Percentiles rank a stretch among this genome's conserved stretches.
phyloP scores from a whole-genome alignment of 2,113 vertebrate genomes.

The Corythornis cristatus region DNA sequence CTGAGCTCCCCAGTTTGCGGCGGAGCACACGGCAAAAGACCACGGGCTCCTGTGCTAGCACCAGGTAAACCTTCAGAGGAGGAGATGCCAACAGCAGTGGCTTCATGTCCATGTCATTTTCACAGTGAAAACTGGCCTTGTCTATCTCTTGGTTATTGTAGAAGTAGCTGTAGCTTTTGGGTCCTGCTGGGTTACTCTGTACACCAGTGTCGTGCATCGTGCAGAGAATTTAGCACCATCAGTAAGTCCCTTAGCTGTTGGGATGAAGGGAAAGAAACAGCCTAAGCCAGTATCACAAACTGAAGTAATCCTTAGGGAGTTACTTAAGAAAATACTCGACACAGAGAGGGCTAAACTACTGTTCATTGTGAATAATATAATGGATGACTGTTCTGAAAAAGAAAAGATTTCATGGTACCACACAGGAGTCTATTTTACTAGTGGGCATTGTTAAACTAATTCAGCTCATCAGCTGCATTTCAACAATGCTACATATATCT shows the following conservation, averaged over 20 bases:
- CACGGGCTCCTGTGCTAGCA: constrained; percentile 99
- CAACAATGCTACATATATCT: background rate
- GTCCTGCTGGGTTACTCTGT: background rate
- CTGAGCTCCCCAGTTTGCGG: constrained; percentile 99
- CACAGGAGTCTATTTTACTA: background rate
- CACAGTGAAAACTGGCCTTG: background rate
- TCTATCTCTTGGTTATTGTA: background rate
- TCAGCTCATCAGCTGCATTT: background rate
- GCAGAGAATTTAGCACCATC: background rate
- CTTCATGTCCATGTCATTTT: background rate
- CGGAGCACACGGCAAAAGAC: constrained; percentile 99
- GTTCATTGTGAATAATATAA: background rate
- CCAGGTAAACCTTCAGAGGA: constrained; percentile 81
- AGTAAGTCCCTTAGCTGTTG: background rate
- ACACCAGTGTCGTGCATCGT: rapidly evolving
- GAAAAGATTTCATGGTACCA: background rate
- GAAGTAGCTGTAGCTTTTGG: background rate
- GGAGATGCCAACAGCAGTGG: background rate
- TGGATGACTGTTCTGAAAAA: background rate
- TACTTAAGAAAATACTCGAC: background rate
- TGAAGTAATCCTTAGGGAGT: background rate
- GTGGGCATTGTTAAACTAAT: background rate
- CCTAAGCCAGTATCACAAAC: background rate
- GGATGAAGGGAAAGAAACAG: background rate
- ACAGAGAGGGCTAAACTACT: background rate